Conservation (phyloP, 2,797 vertebrate genomes). For the Parauchenoglanis ngamensis region DNA sequence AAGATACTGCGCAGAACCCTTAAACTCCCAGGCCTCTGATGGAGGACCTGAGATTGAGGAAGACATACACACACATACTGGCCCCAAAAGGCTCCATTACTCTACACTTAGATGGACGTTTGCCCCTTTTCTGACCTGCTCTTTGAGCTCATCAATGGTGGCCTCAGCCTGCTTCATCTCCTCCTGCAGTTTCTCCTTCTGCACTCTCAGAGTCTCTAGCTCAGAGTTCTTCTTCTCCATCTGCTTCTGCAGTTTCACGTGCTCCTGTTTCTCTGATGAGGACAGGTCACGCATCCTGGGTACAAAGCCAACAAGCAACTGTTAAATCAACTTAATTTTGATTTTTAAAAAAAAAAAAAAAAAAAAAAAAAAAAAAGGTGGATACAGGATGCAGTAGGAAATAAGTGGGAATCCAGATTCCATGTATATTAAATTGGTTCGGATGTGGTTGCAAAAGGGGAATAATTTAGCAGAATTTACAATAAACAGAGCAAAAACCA, state of each 20-base stretch:
- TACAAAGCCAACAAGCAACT: constrained; percentile 23
- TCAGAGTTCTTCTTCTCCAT: constrained; percentile 95
- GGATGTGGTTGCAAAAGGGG: neutral
- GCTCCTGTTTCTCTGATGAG: constrained; percentile 94
- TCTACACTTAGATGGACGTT: neutral
- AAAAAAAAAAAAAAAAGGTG: too few relatives aligned
- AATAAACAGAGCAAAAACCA: neutral
- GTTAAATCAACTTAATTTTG: neutral
- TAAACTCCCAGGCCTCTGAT: too few relatives aligned
- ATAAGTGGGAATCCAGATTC: neutral
- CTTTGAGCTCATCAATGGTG: constrained; percentile 94
- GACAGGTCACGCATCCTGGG: constrained; percentile 94
- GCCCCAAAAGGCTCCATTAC: neutral
- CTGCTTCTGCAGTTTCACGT: constrained; percentile 91
- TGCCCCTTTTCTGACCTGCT: constrained; percentile 79
- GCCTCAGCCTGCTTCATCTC: constrained; percentile 84
- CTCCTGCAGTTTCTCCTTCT: constrained; percentile 91
- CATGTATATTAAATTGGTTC: neutral
- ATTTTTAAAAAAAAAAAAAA: too few relatives aligned
- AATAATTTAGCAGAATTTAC: neutral
- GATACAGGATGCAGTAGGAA: neutral
- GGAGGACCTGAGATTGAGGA: too few relatives aligned
- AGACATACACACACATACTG: neutral
- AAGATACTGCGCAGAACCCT: too few relatives aligned
- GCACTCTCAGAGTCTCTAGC: constrained; percentile 84